Percentiles rank a stretch among this genome's conserved stretches.
These are phyloP conservation scores for Drosophila monieri DNA, from an alignment of 2,888 invertebrate species.

Conservation along the genomic window DNA sequence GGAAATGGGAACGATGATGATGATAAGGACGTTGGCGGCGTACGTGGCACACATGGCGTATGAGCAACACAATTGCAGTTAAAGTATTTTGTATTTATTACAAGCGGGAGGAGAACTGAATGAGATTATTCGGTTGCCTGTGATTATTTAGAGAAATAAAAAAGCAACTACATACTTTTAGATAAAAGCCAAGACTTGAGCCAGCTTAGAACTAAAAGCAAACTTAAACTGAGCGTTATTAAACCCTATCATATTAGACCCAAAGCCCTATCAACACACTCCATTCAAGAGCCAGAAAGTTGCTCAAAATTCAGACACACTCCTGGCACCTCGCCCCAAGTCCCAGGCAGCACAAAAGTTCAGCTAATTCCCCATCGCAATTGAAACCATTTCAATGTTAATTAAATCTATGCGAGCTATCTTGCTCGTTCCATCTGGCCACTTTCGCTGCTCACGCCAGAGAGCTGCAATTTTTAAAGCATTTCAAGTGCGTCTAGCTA, in stretches of 20 bases:
- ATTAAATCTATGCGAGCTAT: slow-evolving; percentile 42
- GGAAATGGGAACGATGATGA: slow-evolving; percentile 10
- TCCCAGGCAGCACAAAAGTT: slow-evolving; percentile 24
- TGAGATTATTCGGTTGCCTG: not conserved
- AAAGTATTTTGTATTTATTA: slow-evolving; percentile 77
- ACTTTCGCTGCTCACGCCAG: not conserved
- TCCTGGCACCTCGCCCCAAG: slow-evolving; percentile 11
- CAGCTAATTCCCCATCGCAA: slow-evolving; percentile 36
- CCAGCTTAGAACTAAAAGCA: not conserved
- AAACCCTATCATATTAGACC: no score
- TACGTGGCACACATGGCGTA: slow-evolving; percentile 64
- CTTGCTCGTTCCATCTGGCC: not conserved
- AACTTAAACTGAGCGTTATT: no score
- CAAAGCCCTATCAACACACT: slow-evolving; percentile 4
- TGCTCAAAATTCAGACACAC: slow-evolving; percentile 8
- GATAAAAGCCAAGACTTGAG: slow-evolving; percentile 43
- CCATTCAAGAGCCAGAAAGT: not conserved
- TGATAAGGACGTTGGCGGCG: slow-evolving; percentile 9
- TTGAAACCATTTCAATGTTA: slow-evolving; percentile 50
- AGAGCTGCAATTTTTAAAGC: slow-evolving; percentile 28
- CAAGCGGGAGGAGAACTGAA: slow-evolving; percentile 19
- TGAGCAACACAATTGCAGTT: slow-evolving; percentile 69
- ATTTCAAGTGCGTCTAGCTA: slow-evolving; percentile 15
- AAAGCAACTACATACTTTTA: slow-evolving; percentile 7
- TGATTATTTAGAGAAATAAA: not conserved